These are phyloP conservation scores for Emys orbicularis DNA, from an alignment of 2,797 vertebrate genomes.

Conservation along the genomic window DNA sequence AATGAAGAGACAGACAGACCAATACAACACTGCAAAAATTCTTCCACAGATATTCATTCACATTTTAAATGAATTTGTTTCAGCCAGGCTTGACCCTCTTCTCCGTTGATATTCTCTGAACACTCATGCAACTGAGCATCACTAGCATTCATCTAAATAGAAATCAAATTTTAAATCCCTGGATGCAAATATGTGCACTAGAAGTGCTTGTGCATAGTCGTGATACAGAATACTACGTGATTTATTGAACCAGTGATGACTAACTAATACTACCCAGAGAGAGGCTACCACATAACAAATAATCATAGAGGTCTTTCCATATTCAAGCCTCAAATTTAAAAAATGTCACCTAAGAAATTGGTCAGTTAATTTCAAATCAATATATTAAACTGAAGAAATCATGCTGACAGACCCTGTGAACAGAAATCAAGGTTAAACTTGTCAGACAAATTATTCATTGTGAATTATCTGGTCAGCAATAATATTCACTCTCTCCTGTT, in stretches of 20 bases:
- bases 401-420: slow-evolving; percentile 23
- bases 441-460: not conserved
- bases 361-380: slow-evolving; percentile 28
- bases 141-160: slow-evolving; percentile 16
- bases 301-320: slow-evolving; percentile 4
- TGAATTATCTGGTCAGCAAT: slow-evolving; percentile 45
- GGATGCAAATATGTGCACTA: slow-evolving; percentile 50
- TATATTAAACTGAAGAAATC: slow-evolving; percentile 8
- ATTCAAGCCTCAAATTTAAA: slow-evolving; percentile 28
- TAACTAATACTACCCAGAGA: slow-evolving; percentile 33
- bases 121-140: not conserved
- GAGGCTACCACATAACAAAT: slow-evolving; percentile 41
- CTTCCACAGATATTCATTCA: not conserved
- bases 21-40: not conserved
- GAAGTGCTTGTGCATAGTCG: slow-evolving; percentile 1
- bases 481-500: slow-evolving; percentile 11
- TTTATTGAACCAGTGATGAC: slow-evolving; percentile 44
- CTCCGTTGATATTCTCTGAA: slow-evolving; percentile 23
- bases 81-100: not conserved
- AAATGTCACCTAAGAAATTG: slow-evolving; percentile 16
- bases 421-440: not conserved
- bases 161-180: slow-evolving; percentile 26
- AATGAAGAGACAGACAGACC: not conserved
- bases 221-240: slow-evolving; percentile 16
- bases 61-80: slow-evolving; percentile 25